Conservation (phyloP, 2,888 invertebrate genomes). For the Trichopria drosophilae region DNA sequence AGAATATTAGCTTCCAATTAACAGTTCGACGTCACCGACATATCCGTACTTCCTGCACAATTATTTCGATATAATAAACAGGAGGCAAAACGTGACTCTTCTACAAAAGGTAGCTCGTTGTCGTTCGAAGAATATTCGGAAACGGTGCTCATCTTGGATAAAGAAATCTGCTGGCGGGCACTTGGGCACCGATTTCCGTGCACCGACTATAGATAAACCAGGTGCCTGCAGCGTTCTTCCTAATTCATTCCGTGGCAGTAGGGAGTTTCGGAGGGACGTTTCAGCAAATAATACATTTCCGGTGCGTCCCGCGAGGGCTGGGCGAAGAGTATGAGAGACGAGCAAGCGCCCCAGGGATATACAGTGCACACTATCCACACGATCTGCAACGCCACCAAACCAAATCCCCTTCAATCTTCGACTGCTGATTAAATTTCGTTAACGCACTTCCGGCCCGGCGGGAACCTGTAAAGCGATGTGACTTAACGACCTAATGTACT, state of each 20-base stretch:
- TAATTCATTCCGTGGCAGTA: constrained; percentile 32
- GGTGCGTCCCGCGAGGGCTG: constrained; percentile 22
- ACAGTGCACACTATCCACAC: neutral
- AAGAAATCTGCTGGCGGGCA: neutral
- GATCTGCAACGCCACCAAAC: neutral
- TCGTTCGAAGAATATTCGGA: no score
- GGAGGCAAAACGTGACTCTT: no score
- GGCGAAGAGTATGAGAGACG: constrained; percentile 31
- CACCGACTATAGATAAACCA: neutral
- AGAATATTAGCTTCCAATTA: no score
- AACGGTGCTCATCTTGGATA: no score
- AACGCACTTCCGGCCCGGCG: constrained; percentile 35
- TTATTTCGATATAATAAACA: no score
- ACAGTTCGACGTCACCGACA: no score
- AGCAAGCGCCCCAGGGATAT: constrained; percentile 26
- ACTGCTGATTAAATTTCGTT: constrained; percentile 35
- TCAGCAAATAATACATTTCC: constrained; percentile 42
- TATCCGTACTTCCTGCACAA: no score
- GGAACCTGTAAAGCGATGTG: constrained; percentile 29
- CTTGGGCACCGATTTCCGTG: neutral
- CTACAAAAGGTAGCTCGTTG: no score
- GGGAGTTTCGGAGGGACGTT: constrained; percentile 13
- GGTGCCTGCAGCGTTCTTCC: constrained; percentile 32
- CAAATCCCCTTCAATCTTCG: constrained; percentile 33
- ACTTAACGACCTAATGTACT: constrained; percentile 33